Percentiles rank a stretch among this genome's conserved stretches.
Conservation (phyloP, 2,797 vertebrate species). For the Florisuga fusca region DNA sequence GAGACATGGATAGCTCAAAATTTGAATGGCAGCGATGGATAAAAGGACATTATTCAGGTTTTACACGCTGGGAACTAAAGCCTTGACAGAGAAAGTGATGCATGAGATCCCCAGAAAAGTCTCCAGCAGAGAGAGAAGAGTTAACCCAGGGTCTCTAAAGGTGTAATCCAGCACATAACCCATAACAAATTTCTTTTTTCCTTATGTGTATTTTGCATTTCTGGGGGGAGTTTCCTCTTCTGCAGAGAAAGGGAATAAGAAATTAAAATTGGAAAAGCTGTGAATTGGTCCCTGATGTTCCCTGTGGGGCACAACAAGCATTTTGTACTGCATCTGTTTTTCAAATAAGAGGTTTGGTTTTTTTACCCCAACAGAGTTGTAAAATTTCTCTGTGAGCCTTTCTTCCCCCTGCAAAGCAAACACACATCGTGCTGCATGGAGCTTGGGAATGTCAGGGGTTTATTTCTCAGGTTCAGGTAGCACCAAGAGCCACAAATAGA, state of each 20-base stretch:
- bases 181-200: neutral
- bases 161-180: neutral
- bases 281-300: neutral
- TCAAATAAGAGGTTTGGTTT: neutral
- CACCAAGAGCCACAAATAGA: neutral
- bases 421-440: accelerated
- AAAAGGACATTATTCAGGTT: neutral
- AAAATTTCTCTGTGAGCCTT: neutral
- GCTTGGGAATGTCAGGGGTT: neutral
- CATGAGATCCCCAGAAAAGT: neutral
- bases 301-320: neutral
- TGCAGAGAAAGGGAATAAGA: neutral
- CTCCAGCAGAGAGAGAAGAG: neutral
- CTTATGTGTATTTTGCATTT: neutral
- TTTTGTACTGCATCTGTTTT: neutral
- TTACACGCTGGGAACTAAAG: neutral
- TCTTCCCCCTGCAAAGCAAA: neutral
- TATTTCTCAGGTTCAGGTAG: neutral
- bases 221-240: neutral
- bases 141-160: neutral
- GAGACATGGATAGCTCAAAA: neutral
- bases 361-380: neutral
- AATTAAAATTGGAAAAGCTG: neutral
- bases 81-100: neutral
- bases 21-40: neutral